Conservation (phyloP, 2,797 vertebrate species). For the Propithecus perrieri region DNA sequence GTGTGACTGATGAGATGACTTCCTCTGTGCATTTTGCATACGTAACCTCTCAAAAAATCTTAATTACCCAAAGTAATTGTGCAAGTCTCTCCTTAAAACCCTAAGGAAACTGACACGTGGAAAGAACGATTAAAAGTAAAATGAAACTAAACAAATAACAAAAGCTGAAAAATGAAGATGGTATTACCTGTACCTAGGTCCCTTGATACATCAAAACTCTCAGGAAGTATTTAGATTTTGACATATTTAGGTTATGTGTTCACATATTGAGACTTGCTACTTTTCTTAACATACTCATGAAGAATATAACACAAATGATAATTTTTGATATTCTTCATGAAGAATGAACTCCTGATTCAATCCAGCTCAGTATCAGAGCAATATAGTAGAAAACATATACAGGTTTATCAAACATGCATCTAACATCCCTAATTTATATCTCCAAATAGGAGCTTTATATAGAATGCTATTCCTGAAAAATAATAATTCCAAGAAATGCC, state of each 20-base stretch:
- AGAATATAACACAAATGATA: not conserved
- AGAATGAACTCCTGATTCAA: not conserved
- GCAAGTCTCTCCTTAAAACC: not conserved
- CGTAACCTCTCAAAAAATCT: not conserved
- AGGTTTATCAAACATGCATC: not conserved
- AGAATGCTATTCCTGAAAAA: not conserved
- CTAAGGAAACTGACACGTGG: not conserved
- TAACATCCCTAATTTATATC: not conserved
- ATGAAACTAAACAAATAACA: not conserved
- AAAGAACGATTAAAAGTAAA: constrained; percentile 35
- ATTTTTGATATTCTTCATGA: not conserved
- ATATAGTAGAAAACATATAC: not conserved
- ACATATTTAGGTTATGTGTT: not conserved
- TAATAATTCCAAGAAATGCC: not conserved
- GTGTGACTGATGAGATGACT: not conserved
- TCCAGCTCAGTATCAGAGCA: not conserved
- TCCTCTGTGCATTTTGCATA: not conserved
- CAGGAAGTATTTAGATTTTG: not conserved
- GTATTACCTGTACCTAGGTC: not conserved
- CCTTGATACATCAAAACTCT: not conserved
- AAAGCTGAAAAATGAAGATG: not conserved
- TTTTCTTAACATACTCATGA: constrained; percentile 15
- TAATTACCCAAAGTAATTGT: not conserved
- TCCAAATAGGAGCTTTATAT: not conserved
- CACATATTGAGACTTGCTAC: not conserved